These are phyloP conservation scores for Machimus atricapillus DNA, from an alignment of 2,888 invertebrate genomes.

Conservation along the genomic window DNA sequence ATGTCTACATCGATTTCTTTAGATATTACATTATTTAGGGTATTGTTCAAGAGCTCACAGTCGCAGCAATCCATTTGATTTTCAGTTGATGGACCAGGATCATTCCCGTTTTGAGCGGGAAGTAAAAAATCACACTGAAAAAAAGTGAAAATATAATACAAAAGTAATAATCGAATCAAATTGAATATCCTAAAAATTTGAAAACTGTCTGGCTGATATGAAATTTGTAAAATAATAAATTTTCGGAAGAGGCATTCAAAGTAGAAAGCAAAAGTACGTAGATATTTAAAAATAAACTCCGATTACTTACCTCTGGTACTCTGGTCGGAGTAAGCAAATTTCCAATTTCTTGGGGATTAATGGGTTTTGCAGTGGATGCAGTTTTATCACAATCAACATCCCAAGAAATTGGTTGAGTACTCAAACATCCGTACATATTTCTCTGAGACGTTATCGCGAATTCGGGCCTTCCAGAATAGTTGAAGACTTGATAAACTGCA, in stretches of 20 bases:
- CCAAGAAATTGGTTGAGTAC: conserved; percentile 1
- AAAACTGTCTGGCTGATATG: no score
- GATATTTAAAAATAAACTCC: neutral
- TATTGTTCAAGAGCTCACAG: neutral
- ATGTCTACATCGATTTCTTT: conserved; percentile 27
- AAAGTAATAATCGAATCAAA: neutral
- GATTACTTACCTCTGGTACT: conserved; percentile 16
- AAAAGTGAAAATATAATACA: neutral
- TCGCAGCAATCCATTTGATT: neutral
- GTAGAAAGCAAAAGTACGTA: neutral
- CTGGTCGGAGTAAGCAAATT: conserved; percentile 27
- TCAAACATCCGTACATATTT: conserved; percentile 43
- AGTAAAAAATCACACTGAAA: neutral
- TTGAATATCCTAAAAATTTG: no score
- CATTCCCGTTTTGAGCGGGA: neutral
- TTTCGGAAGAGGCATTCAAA: neutral
- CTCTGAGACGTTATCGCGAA: conserved; percentile 44
- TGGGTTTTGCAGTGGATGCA: neutral
- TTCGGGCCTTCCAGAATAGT: conserved; percentile 35
- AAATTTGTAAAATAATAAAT: neutral
- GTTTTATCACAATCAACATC: neutral
- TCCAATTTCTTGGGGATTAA: neutral
- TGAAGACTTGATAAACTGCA: conserved; percentile 44
- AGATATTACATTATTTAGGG: neutral
- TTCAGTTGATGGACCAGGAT: neutral